Conservation (phyloP, 1,140 invertebrate genomes). For the Calephelis nemesis region DNA sequence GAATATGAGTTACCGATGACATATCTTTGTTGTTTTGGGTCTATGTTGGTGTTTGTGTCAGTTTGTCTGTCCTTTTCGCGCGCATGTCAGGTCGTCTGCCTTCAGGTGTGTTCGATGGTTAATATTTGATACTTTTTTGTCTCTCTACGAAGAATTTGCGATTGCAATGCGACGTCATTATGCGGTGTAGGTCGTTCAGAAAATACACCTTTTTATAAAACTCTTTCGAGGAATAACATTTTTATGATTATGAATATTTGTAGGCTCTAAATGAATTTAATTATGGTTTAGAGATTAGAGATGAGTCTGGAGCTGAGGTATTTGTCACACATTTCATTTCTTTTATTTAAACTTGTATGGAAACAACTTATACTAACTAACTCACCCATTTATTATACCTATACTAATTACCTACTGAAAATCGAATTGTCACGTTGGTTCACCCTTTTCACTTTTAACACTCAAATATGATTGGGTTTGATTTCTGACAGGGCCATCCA, state of each 20-base stretch:
- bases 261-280: conserved; percentile 7
- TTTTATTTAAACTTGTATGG: not conserved
- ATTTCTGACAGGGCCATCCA: too few relatives aligned
- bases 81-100: conserved; percentile 59
- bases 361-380: too few relatives aligned
- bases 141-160: conserved; percentile 44
- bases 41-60: conserved; percentile 31
- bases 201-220: conserved; percentile 11
- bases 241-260: conserved; percentile 27
- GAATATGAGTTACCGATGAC: conserved; percentile 29
- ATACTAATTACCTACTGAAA: too few relatives aligned
- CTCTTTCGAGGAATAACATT: conserved; percentile 29
- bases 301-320: not conserved
- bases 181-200: conserved; percentile 3
- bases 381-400: too few relatives aligned
- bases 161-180: conserved; percentile 37
- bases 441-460: too few relatives aligned
- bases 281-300: not conserved
- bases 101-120: conserved; percentile 71
- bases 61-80: conserved; percentile 51
- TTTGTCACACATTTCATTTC: conserved; percentile 1
- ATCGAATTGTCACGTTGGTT: too few relatives aligned
- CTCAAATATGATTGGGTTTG: too few relatives aligned
- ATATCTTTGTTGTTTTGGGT: conserved; percentile 26
- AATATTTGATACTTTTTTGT: conserved; percentile 78